Base-by-base conservation (phyloP, 2,113 vertebrate genomes). In the Prinia subflava region DNA sequence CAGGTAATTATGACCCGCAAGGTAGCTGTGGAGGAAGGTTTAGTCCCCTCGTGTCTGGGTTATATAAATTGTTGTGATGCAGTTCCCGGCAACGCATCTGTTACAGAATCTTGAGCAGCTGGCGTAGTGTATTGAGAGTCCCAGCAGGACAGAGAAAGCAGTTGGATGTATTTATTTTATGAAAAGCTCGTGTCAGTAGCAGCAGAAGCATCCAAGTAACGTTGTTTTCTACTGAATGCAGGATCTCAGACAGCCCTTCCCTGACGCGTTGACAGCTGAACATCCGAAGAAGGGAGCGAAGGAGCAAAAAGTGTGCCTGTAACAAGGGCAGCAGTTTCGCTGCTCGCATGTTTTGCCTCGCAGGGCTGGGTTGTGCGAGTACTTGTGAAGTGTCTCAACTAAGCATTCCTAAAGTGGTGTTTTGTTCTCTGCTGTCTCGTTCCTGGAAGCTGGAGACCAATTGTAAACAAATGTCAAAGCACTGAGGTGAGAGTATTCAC, bases 51-150 rank as follows among this genome's bases (percentile, higher is more conserved):
- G 1, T 39, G 65, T 56, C 52, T 78, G 60, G 21, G 27, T 92
- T 92, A 82, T 68, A 73, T 87, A 89, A 96, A 95, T 64, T 84
- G 92, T 55, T 82, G 74, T 75, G 74, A 81, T 92, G 64, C 62
- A 37, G 60, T 49, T 94, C 71, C 49, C 8, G 16, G 77, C 3
- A 3, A 28, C 4, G 44, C 89, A 78, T 95, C 92, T 92, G 90
- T 77, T 96, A 46, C 24, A 64, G 75, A 87, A 89, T 33, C 81
- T 31, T 46, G 93, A 94, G 91, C 95, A 95, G 89, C 87, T 95
- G 92, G 30, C n/a, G 3, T 18, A 8, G 86, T 5, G 74, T 41
- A 23, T 53, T 39, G 65, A 55, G 55, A 60, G 62, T 85, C 94
- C 91, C 94, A 92, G 57, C 81, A 79, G 83, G 62, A 68, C 65